Base-by-base conservation (phyloP, 2,888 invertebrate species). In the Eupithecia abbreviata region DNA sequence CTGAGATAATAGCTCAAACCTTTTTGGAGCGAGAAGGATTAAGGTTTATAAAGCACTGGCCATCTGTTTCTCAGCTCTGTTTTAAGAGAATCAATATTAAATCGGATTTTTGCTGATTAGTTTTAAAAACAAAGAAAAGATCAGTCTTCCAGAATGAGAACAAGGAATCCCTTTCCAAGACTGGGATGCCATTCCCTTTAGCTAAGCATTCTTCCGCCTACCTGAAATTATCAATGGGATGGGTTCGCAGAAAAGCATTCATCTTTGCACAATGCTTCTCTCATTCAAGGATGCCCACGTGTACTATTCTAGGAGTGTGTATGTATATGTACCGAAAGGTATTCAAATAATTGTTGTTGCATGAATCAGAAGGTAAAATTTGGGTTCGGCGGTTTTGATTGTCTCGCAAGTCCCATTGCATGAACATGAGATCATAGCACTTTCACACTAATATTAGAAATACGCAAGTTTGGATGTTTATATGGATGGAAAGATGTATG, bases 141-240 rank as follows among this genome's bases (percentile, higher is more conserved):
- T 65, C 5, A 43, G 5, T 67, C 67, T 67, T 42, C 6, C 7
- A 66, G 43, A 15, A 4, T 43, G 0, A 15, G 4, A n/a, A 3
- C 5, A 30, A n/a, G 6, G 67, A 67, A 75, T 66, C 55, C 55
- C 55, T 55, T 75, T 67, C 45, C 45, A 12, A 43, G 47, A 73
- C 68, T 68, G 55, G 67, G 10, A 58, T 42, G 41, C 66, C 42
- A 42, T 0, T 10, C 15, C 42, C 10, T 42, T 66, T 51, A 51
- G 7, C 41, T 65, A 41, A 55, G 69, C 65, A 76, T 76, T 74
- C 69, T 55, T 68, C 75, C 77, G 79, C 73, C 81, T 84, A 84
- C 85, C 85, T 85, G 84, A 47, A 72, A 73, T 77, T 74, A 77
- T 85, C 84, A 84, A 85, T 85, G 84, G 79, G 80, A 84, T 82